A percentile compares a stretch with the other conserved stretches of the same genome.
Evolutionary conservation across 1,140 invertebrate species (phyloP).

Genomic region (Geopemphigus sp.): DNA sequence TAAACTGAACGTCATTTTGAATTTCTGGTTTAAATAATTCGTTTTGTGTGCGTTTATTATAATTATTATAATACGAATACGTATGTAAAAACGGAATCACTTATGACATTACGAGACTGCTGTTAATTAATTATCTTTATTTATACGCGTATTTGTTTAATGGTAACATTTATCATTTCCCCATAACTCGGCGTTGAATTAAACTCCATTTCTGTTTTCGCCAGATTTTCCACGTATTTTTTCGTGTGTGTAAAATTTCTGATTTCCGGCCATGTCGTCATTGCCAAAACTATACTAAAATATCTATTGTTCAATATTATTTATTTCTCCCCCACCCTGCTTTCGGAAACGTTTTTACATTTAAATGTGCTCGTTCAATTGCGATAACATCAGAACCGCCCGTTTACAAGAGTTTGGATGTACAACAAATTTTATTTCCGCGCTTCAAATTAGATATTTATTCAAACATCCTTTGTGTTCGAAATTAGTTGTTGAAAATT

Average conservation of each 20-base stretch:
- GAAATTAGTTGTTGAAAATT: neutral
- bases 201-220: neutral
- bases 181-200: too few species aligned
- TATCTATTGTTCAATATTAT: neutral
- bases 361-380: slow-evolving; percentile 17
- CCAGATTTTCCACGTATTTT: neutral
- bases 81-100: too few species aligned
- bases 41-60: too few species aligned
- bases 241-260: slow-evolving; percentile 13
- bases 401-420: neutral
- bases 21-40: too few species aligned
- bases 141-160: neutral
- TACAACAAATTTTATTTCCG: slow-evolving; percentile 18
- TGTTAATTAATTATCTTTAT: neutral
- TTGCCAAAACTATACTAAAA: neutral
- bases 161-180: neutral
- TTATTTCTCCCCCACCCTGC: neutral
- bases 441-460: neutral
- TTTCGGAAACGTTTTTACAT: neutral
- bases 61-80: too few species aligned
- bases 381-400: neutral
- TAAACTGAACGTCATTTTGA: too few species aligned
- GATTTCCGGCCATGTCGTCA: neutral
- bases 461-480: neutral
- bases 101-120: too few species aligned